Evolutionary conservation across 53 echinoderm and acorn worm species (phyloP), one percentile per base, ranked within the genome.

Genomic region (Temnopleurus reevesii): DNA sequence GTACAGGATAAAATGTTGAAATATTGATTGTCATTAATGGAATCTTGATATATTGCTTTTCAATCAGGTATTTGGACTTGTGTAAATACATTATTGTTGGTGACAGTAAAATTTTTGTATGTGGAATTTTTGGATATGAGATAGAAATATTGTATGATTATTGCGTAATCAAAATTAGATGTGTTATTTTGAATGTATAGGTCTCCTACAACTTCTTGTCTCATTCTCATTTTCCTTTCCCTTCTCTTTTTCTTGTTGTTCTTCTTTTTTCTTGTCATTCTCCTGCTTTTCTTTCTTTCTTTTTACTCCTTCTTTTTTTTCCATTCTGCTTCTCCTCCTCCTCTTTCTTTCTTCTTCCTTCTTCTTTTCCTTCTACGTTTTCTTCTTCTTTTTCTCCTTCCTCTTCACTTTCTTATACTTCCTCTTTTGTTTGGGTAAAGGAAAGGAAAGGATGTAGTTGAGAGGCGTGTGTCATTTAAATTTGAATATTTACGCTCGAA

Each of bases 1-100:
- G 87, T 87, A 87, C 87, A 87, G 71, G 49, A 77, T 29, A 77
- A 77, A 49, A 34, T 49, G 49, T 77, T 77, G 79, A 77, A 77
- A 77, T 77, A 77, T n/a, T 77, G 79, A 77, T 46, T 66, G 66
- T 66, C 66, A 66, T 2, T 47, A 47, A 46, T 77, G 47, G 13
- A 49, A 27, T 77, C 26, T 17, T 47, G 24, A 36, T 77, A 46
- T 77, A 44, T 46, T 77, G 79, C 79, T 28, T 77, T 31, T 76
- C 79, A 77, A 77, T 77, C 79, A 77, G 79, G 79, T 77, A 77
- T 77, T 27, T 77, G 79, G 79, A 77, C 49, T 46, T 38, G 79
- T 77, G 79, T 77, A 77, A 77, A 77, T 77, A 77, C 45, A 77
- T 27, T n/a, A n/a, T n/a, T n/a, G n/a, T n/a, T 28, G 46, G 49